Base-by-base conservation (phyloP, 2,797 vertebrate species). In the Lateolabrax maculatus region DNA sequence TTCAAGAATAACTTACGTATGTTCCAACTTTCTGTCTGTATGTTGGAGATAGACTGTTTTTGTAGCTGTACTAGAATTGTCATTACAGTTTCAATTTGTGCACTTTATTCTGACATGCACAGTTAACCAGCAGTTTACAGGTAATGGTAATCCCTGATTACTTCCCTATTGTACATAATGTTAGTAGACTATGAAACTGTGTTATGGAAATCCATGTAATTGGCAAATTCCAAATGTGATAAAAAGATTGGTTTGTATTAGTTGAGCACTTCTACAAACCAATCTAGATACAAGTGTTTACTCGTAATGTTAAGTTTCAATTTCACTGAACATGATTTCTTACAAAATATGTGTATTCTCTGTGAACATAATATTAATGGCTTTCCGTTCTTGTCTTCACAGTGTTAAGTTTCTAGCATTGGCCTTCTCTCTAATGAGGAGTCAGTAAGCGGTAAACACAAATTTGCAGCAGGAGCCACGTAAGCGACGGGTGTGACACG, bases 381-480 rank as follows among this genome's bases (percentile, higher is more conserved):
- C 29, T 93, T 67, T 94, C 81, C 94, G 84, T 95, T 92, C 90
- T 95, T 95, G 85, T 95, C 88, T 95, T 92, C 89, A 87, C 96
- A 96, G 95, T 96, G 95, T 94, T 96, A 95, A 96, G 96, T 95
- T 96, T 96, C 95, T 96, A 96, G 94, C 91, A 84, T 94, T 94
- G 89, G 75, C 90, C 92, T 90, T 93, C 93, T 94, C 92, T 94
- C 84, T 95, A 90, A 94, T 90, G 93, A 95, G 93, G 95, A 94
- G 87, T 90, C 90, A 83, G 92, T 95, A 93, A 94, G 90, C 87
- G 52, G 91, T 94, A 92, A 94, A 95, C 93, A 93, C 93, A 93
- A 92, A 90, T 95, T 95, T 92, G 87, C 84, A 73, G 89, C 88
- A 39, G 92, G 90, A 94, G 90, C 91, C 92, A 90, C 91, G 75